Percentiles rank a stretch among this genome's conserved stretches.
phyloP scores from a whole-genome alignment of 2,113 vertebrate species.

The Clarias batrachus region DNA sequence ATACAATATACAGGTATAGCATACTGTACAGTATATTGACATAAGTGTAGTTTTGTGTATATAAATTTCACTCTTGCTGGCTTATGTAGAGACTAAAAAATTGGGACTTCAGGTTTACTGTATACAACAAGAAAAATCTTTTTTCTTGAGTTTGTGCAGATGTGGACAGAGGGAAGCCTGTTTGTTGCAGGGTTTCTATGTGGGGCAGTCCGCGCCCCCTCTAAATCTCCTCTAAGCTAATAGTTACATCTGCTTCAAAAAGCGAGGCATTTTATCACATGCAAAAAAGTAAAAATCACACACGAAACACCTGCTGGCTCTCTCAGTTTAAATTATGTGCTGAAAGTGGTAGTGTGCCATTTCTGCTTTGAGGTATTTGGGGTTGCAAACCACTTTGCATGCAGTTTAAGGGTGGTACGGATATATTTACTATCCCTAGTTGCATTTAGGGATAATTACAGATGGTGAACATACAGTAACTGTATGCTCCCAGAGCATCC shows the following conservation, averaged over 20 bases:
- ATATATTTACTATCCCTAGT: constrained; percentile 35
- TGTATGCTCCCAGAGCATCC: constrained; percentile 42
- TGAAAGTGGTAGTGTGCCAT: background rate
- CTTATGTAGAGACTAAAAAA: constrained; percentile 22
- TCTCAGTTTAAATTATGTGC: constrained; percentile 1
- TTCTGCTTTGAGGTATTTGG: background rate
- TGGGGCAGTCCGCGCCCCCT: too few species aligned
- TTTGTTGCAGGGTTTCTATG: too few species aligned
- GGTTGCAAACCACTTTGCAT: constrained; percentile 35
- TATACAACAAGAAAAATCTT: too few species aligned
- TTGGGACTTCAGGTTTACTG: background rate
- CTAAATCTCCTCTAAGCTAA: too few species aligned
- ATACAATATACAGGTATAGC: background rate
- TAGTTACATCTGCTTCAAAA: background rate
- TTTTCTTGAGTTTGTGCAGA: too few species aligned
- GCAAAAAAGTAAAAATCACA: background rate
- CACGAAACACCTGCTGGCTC: constrained; percentile 3
- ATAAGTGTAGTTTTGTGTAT: too few species aligned
- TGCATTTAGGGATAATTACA: constrained; percentile 54
- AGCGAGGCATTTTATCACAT: background rate
- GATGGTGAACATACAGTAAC: constrained; percentile 43
- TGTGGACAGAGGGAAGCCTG: too few species aligned
- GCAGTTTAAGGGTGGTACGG: constrained; percentile 17
- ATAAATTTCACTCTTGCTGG: background rate
- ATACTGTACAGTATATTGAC: background rate